Percentiles rank a stretch among this genome's conserved stretches.
Conservation (phyloP, 2,888 invertebrate genomes). For the Aplocera efformata region DNA sequence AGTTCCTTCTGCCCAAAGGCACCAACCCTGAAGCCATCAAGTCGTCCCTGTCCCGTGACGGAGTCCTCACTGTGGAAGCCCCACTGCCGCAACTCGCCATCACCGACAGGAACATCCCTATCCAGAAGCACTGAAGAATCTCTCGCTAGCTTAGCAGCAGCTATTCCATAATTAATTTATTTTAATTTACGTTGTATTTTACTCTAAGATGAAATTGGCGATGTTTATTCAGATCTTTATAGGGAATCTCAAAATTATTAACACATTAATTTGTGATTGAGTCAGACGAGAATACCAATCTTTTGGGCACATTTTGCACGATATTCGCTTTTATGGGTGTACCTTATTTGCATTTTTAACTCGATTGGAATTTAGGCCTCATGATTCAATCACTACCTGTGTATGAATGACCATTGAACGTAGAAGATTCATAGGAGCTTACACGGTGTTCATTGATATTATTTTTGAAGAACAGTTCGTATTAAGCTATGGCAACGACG, state of each 20-base stretch:
- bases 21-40: slow-evolving; percentile 98
- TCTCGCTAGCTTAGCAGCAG: slow-evolving; percentile 53
- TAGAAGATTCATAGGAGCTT: slow-evolving; percentile 51
- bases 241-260: slow-evolving; percentile 74
- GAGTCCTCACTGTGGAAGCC: slow-evolving; percentile 97
- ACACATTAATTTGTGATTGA: slow-evolving; percentile 45
- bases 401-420: slow-evolving; percentile 26
- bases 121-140: slow-evolving; percentile 80
- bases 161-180: slow-evolving; percentile 80
- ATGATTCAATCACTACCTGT: slow-evolving; percentile 28
- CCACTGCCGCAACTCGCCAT: slow-evolving; percentile 93
- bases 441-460: slow-evolving; percentile 47
- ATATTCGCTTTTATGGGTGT: slow-evolving; percentile 56
- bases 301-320: slow-evolving; percentile 51
- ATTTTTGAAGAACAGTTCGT: slow-evolving; percentile 31
- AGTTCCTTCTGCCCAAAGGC: slow-evolving; percentile 97
- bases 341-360: slow-evolving; percentile 61
- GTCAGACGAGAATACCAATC: slow-evolving; percentile 51
- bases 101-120: slow-evolving; percentile 91
- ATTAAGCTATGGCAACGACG: slow-evolving; percentile 48
- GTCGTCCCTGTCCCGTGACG: slow-evolving; percentile 97
- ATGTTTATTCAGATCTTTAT: slow-evolving; percentile 71
- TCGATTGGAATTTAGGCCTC: slow-evolving; percentile 43
- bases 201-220: slow-evolving; percentile 65
- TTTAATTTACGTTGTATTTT: slow-evolving; percentile 72